Percentiles rank a stretch among this genome's conserved stretches.
phyloP scores from a whole-genome alignment of 2,113 vertebrate genomes.

The Charadrius vociferus region DNA sequence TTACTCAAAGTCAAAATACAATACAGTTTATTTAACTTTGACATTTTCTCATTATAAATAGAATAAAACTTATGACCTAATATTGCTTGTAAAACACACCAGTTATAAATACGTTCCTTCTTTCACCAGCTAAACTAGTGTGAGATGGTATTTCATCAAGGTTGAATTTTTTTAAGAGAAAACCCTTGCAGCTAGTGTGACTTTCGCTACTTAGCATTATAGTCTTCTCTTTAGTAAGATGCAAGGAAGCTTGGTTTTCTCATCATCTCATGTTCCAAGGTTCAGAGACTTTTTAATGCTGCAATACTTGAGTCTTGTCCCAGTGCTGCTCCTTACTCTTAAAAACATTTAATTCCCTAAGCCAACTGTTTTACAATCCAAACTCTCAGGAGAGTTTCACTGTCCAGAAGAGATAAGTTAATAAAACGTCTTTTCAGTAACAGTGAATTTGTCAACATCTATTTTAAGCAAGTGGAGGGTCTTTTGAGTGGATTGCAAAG shows the following conservation, averaged over 20 bases:
- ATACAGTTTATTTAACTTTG: background rate
- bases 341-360: background rate
- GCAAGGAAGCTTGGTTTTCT: background rate
- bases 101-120: background rate
- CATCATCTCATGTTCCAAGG: background rate
- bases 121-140: background rate
- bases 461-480: background rate
- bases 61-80: background rate
- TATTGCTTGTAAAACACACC: background rate
- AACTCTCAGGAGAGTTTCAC: background rate
- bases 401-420: background rate
- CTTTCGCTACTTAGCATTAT: background rate
- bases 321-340: background rate
- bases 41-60: background rate
- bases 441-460: background rate
- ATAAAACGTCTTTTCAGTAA: background rate
- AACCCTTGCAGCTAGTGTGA: background rate
- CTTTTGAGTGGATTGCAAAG: background rate
- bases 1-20: background rate
- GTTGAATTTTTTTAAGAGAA: background rate
- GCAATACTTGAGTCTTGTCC: background rate
- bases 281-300: background rate
- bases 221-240: background rate
- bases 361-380: background rate
- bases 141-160: background rate